phyloP scores from a whole-genome alignment of 1,140 invertebrate genomes.

The Ephestia elutella region DNA sequence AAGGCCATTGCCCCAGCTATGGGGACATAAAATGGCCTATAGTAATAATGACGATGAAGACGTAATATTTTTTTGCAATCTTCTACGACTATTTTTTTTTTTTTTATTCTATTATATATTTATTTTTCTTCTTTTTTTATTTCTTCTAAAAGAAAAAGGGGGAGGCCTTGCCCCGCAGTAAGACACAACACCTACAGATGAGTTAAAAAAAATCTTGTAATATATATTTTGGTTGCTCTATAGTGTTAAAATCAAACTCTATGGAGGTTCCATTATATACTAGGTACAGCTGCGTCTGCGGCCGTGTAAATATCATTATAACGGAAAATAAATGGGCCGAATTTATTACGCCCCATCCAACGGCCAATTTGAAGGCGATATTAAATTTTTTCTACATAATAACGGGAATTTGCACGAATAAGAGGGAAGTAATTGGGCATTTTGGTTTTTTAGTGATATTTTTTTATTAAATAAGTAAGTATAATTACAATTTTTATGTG shows the following conservation, averaged over 20 bases:
- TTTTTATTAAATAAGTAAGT: background rate
- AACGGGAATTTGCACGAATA: background rate
- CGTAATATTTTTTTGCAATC: no score
- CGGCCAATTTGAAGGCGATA: conserved; percentile 4
- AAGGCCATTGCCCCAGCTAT: no score
- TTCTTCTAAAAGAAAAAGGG: no score
- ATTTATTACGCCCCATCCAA: conserved; percentile 2
- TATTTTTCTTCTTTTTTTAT: no score
- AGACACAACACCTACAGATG: no score
- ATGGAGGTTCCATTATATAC: background rate
- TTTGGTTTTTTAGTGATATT: background rate
- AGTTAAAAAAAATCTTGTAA: no score
- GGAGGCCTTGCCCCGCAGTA: no score
- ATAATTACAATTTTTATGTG: background rate
- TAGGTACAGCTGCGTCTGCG: background rate
- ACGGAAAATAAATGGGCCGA: background rate
- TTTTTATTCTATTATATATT: no score
- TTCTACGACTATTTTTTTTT: no score
- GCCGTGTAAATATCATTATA: conserved; percentile 5
- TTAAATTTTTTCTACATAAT: conserved; percentile 3
- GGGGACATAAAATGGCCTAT: no score
- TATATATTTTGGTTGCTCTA: background rate
- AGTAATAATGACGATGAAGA: no score
- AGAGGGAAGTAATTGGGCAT: background rate
- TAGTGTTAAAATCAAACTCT: background rate